phyloP scores from a whole-genome alignment of 1,140 invertebrate species.

The Elysia chlorotica region DNA sequence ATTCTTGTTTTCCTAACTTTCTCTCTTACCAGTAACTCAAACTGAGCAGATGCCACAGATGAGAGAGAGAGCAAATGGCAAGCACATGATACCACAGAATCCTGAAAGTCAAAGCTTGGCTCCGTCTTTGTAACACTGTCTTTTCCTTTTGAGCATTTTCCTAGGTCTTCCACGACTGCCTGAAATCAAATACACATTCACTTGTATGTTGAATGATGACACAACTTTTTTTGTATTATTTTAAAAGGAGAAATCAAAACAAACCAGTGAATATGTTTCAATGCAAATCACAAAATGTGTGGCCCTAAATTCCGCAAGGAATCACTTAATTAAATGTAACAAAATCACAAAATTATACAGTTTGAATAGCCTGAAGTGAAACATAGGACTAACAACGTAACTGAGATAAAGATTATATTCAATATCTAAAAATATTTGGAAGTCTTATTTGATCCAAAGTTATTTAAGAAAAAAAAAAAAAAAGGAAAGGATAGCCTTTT shows the following conservation, averaged over 20 bases:
- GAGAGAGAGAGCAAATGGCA: neutral
- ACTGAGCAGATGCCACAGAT: constrained; percentile 1
- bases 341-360: too few species aligned
- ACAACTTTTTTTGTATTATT: neutral
- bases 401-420: neutral
- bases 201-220: neutral
- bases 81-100: neutral
- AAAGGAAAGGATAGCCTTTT: neutral
- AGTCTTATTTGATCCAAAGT: neutral
- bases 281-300: neutral
- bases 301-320: too few species aligned
- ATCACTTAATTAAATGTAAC: too few species aligned
- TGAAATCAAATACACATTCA: too few species aligned
- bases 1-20: too few species aligned
- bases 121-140: neutral
- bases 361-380: too few species aligned
- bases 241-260: neutral
- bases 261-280: neutral
- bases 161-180: constrained; percentile 3
- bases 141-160: neutral
- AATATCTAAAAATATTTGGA: neutral
- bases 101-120: neutral
- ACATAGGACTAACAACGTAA: too few species aligned
- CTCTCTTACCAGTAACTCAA: constrained; percentile 8
- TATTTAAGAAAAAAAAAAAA: neutral